Evolutionary conservation across 2,797 vertebrate genomes (phyloP), one percentile per base, ranked within the genome.

Genomic region (Podarcis siculus): DNA sequence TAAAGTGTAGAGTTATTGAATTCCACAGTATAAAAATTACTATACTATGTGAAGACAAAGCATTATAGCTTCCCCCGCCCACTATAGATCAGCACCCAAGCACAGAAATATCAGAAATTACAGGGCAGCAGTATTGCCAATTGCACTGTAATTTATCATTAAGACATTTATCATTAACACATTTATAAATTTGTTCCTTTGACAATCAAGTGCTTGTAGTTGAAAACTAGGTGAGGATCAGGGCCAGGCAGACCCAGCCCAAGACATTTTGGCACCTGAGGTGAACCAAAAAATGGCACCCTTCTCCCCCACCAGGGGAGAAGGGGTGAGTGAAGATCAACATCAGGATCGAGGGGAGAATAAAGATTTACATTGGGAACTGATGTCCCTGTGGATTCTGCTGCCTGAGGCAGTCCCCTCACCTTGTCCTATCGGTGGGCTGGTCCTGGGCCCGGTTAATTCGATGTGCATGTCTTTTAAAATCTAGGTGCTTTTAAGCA

Each of bases 381-480:
- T 55, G 49, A 55, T 55, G 13, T 55, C 13, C 49, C 13, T 55
- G 49, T 15, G 49, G 49, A 55, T 55, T 55, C 49, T 15, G 49
- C 49, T 55, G 49, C 49, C 49, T 13, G 13, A 55, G 49, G 49
- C 49, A 55, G 49, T 55, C 49, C 13, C 49, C 49, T 15, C 49
- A 15, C 13, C 49, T 55, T 55, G 49, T 15, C 49, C 15, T 55
- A 55, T 15, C 13, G 13, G 49, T 55, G 49, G 49, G 49, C 49
- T 55, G 49, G 49, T 55, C 49, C 49, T 55, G 49, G 58, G 27
- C 21, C 0, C 37, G 5, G 8, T 80, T 86, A 55, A 42, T n/a
- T 85, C 61, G 81, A 17, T 32, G 84, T 82, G 49, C 78, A 82
- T 75, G 79, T 87, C 35, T 81, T 73, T 9, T 72, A 82, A 85